Percentiles rank a stretch among this genome's conserved stretches.
These are phyloP conservation scores for Typhlomys cinereus DNA, from an alignment of 2,113 vertebrate genomes.

Conservation along the genomic window DNA sequence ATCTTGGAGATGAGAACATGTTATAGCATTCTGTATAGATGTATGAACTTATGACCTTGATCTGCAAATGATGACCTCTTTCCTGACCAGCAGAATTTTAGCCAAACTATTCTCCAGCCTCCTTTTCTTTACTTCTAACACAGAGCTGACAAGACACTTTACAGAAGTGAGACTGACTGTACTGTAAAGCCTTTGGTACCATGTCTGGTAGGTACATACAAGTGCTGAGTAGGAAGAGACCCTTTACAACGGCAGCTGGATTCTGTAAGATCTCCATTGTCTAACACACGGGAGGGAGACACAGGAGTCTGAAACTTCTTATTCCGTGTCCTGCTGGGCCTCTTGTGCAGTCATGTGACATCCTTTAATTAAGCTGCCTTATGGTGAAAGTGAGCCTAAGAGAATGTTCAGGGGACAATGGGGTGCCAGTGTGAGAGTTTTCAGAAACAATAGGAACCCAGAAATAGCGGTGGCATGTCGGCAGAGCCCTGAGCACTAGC, in stretches of 20 bases:
- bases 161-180: conserved; percentile 11
- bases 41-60: background rate
- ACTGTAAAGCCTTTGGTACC: background rate
- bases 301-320: background rate
- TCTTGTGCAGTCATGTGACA: conserved; percentile 11
- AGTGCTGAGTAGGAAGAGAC: background rate
- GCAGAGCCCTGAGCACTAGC: background rate
- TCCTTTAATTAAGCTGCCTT: conserved; percentile 62
- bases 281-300: background rate
- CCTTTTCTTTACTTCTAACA: background rate
- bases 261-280: background rate
- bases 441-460: conserved; percentile 43
- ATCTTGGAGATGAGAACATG: background rate
- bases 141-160: background rate
- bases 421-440: background rate
- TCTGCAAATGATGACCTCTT: conserved; percentile 3
- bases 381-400: background rate
- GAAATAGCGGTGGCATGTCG: background rate
- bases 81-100: background rate
- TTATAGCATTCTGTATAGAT: background rate
- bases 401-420: background rate
- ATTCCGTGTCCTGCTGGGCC: background rate
- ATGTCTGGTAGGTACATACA: background rate
- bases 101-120: background rate
- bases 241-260: conserved; percentile 33